A percentile compares a stretch with the other conserved stretches of the same genome.
Conservation (phyloP, 1,140 invertebrate genomes). For the Halesus radiatus region DNA sequence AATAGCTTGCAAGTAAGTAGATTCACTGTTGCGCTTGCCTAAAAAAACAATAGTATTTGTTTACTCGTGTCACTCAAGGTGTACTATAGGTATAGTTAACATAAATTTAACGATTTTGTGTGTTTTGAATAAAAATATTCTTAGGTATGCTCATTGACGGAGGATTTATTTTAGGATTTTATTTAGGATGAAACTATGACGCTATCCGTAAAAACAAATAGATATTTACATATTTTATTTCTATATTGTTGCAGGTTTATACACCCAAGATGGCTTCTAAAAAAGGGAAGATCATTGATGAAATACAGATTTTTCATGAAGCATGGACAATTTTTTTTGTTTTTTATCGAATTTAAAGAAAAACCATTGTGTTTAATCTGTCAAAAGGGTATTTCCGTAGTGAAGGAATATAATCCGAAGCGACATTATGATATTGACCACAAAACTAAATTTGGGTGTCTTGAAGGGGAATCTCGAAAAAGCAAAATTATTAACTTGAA, state of each 20-base stretch:
- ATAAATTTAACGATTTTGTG: too few relatives aligned
- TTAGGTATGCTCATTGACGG: too few relatives aligned
- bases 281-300: slow-evolving; percentile 48
- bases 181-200: too few relatives aligned
- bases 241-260: slow-evolving; percentile 29
- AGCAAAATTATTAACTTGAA: slow-evolving; percentile 58
- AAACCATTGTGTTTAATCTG: slow-evolving; percentile 58
- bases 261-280: slow-evolving; percentile 28
- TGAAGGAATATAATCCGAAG: slow-evolving; percentile 61
- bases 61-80: too few relatives aligned
- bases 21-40: too few relatives aligned
- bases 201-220: too few relatives aligned
- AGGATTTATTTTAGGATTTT: too few relatives aligned
- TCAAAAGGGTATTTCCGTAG: slow-evolving; percentile 58
- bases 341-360: slow-evolving; percentile 52
- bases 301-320: slow-evolving; percentile 58
- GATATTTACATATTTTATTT: slow-evolving; percentile 2
- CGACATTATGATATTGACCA: slow-evolving; percentile 58
- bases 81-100: too few relatives aligned
- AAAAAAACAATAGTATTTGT: too few relatives aligned
- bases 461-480: slow-evolving; percentile 56
- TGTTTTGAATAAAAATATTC: too few relatives aligned
- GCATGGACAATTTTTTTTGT: slow-evolving; percentile 56
- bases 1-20: too few relatives aligned
- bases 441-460: slow-evolving; percentile 57